Conservation (phyloP, 2,888 invertebrate genomes). For the Nemotelus nigrinus region DNA sequence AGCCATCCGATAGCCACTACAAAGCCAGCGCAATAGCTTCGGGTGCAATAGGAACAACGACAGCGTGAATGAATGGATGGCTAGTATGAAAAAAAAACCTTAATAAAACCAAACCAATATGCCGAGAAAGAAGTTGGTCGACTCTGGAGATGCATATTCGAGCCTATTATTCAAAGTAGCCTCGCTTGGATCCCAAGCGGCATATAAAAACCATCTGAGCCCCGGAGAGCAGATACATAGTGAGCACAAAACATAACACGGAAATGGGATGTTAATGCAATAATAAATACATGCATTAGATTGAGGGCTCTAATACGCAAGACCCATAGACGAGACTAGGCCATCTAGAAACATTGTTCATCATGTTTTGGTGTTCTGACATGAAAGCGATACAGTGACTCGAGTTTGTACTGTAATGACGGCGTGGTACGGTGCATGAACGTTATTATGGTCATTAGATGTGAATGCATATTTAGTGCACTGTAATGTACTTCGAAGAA, state of each 20-base stretch:
- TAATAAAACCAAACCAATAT: constrained; percentile 7
- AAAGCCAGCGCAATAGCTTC: neutral
- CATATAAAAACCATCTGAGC: neutral
- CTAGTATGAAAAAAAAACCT: constrained; percentile 1
- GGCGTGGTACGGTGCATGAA: too few species aligned
- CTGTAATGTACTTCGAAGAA: too few species aligned
- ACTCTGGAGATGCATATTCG: constrained; percentile 26
- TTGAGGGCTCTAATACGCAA: neutral
- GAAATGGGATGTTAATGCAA: constrained; percentile 45
- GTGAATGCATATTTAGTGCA: too few species aligned
- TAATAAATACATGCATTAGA: constrained; percentile 27
- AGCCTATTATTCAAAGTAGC: constrained; percentile 34
- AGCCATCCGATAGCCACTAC: neutral
- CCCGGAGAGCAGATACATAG: neutral
- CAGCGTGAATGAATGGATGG: neutral
- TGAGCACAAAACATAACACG: constrained; percentile 29
- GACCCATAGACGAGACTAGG: too few species aligned
- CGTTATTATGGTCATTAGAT: too few species aligned
- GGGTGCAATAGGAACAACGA: neutral
- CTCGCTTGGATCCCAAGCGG: neutral
- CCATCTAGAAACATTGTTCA: too few species aligned
- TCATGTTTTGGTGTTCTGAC: too few species aligned
- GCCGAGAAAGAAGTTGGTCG: neutral
- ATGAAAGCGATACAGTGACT: too few species aligned
- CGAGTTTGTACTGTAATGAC: too few species aligned